phyloP scores from a whole-genome alignment of 2,797 vertebrate species.

The Morelia viridis region DNA sequence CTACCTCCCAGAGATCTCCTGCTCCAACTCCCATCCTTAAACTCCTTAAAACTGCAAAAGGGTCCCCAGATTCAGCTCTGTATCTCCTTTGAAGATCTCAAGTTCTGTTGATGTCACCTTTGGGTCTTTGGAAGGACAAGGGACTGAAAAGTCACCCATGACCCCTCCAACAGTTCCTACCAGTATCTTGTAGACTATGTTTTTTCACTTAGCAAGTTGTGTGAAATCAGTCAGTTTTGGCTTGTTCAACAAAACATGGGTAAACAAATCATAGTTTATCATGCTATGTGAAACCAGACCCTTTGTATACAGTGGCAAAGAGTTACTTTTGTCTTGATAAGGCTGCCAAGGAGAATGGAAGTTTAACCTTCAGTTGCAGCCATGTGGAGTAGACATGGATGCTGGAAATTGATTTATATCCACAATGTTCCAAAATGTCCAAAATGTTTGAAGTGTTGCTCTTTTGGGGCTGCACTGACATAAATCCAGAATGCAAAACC shows the following conservation, averaged over 20 bases:
- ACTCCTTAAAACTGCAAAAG: not conserved
- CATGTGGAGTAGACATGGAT: not conserved
- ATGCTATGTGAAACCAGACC: not conserved
- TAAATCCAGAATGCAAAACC: not conserved
- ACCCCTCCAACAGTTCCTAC: not conserved
- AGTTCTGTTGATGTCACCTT: not conserved
- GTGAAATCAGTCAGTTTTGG: not conserved
- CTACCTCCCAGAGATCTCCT: not conserved
- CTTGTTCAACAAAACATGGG: not conserved
- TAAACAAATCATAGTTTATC: not conserved
- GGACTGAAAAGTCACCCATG: not conserved
- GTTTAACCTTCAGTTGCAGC: not conserved
- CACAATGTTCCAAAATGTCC: not conserved
- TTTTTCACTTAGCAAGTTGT: not conserved
- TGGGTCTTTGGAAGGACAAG: not conserved
- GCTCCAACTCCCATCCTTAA: not conserved
- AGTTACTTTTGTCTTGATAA: not conserved
- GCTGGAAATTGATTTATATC: not conserved
- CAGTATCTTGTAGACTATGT: not conserved
- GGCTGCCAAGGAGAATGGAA: not conserved
- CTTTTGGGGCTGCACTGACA: not conserved
- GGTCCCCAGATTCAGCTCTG: not conserved
- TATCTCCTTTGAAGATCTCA: not conserved
- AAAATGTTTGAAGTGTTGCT: not conserved
- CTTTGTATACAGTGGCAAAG: not conserved